phyloP scores from a whole-genome alignment of 2,888 invertebrate species.

The Brenthis ino region DNA sequence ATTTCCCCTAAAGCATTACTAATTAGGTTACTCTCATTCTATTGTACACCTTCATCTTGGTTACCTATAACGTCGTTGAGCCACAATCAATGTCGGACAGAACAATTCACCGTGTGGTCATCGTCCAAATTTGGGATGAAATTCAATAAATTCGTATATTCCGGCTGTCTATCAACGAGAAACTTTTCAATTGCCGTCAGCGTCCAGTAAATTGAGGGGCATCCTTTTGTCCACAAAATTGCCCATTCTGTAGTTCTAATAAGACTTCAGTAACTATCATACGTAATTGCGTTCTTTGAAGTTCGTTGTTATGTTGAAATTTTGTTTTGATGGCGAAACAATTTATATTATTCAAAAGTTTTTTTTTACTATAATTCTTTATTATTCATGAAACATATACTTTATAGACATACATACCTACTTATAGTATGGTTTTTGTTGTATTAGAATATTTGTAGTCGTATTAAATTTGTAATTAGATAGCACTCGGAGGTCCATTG shows the following conservation, averaged over 20 bases:
- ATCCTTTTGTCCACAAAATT: constrained; percentile 78
- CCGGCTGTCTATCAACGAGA: constrained; percentile 66
- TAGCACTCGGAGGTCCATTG: constrained; percentile 61
- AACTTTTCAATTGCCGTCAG: constrained; percentile 77
- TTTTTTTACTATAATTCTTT: too few relatives aligned
- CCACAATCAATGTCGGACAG: constrained; percentile 67
- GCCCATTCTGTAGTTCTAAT: constrained; percentile 76
- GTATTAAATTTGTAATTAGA: constrained; percentile 77
- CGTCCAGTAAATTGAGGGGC: constrained; percentile 58
- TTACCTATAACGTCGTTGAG: constrained; percentile 51
- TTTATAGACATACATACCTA: not conserved
- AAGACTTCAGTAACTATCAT: constrained; percentile 74
- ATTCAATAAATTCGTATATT: constrained; percentile 75
- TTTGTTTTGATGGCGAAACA: constrained; percentile 49
- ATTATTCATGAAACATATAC: not conserved
- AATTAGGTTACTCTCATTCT: not conserved
- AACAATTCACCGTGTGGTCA: constrained; percentile 76
- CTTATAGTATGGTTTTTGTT: constrained; percentile 63
- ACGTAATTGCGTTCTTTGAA: constrained; percentile 72
- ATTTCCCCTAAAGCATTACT: too few relatives aligned
- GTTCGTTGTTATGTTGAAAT: constrained; percentile 48
- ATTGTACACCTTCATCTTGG: constrained; percentile 5
- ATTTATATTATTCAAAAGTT: constrained; percentile 35
- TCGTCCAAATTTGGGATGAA: constrained; percentile 60
- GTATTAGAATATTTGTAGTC: constrained; percentile 73